These are phyloP conservation scores for Etheostoma nigrum DNA, from an alignment of 2,797 vertebrate species.

Conservation along the genomic window DNA sequence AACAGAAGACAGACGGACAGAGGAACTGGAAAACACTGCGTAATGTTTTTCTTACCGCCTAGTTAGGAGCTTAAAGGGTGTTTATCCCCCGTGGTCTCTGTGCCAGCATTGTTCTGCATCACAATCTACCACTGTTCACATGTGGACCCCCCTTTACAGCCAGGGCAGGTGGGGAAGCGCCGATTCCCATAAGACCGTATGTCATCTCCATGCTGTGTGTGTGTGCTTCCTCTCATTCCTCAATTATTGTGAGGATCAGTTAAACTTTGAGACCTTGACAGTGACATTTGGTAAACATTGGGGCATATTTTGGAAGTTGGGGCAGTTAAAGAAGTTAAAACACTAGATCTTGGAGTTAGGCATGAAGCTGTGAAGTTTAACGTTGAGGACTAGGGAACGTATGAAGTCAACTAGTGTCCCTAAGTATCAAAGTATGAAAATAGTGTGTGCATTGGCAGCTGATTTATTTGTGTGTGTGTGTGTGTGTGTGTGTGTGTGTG, in stretches of 20 bases:
- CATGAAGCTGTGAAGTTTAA: neutral
- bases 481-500: no score
- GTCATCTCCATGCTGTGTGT: neutral
- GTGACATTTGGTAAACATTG: neutral
- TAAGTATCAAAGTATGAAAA: no score
- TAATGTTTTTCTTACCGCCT: slow-evolving; percentile 33
- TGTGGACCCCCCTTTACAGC: slow-evolving; percentile 12
- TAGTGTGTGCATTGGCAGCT: neutral
- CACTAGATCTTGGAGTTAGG: neutral
- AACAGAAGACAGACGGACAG: neutral
- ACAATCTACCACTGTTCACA: slow-evolving; percentile 52
- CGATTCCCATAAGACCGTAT: slow-evolving; percentile 3
- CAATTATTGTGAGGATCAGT: neutral
- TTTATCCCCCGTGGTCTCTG: slow-evolving; percentile 29
- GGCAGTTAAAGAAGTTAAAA: neutral
- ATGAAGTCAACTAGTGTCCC: neutral
- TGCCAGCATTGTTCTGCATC: slow-evolving; percentile 38
- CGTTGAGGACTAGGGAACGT: neutral
- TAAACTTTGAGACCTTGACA: neutral
- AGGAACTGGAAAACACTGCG: slow-evolving; percentile 1
- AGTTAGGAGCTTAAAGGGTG: slow-evolving; percentile 45
- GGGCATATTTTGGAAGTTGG: neutral
- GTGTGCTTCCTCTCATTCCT: neutral
- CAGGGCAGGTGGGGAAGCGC: slow-evolving; percentile 34
- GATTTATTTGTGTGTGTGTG: neutral